Conservation (phyloP, 2,888 invertebrate genomes). For the Agrochola lychnidis region DNA sequence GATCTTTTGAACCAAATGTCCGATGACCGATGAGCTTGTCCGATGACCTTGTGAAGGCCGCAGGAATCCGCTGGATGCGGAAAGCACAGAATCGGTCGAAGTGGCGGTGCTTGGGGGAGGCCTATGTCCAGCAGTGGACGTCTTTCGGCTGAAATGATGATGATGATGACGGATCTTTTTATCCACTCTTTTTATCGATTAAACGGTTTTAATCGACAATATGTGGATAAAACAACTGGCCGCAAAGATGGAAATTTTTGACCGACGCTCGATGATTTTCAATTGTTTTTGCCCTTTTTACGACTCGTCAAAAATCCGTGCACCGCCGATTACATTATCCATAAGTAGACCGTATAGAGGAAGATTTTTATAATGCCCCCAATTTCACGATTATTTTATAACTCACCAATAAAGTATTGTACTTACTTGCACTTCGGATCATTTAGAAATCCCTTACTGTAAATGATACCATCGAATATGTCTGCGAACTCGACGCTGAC, state of each 20-base stretch:
- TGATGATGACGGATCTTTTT: too few relatives aligned
- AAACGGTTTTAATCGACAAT: neutral
- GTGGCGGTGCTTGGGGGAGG: too few relatives aligned
- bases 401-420: neutral
- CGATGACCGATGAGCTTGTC: too few relatives aligned
- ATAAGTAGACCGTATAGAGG: neutral
- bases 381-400: neutral
- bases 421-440: conserved; percentile 93
- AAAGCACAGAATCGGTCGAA: too few relatives aligned
- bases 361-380: neutral
- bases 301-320: neutral
- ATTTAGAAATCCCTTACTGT: conserved; percentile 93
- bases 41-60: too few relatives aligned
- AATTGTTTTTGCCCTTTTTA: neutral
- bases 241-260: neutral
- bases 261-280: neutral
- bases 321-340: neutral
- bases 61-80: too few relatives aligned
- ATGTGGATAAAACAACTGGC: neutral
- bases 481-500: conserved; percentile 92
- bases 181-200: too few relatives aligned
- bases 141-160: too few relatives aligned
- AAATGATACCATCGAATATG: conserved; percentile 92
- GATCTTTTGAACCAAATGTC: too few relatives aligned
- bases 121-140: too few relatives aligned